Evolutionary conservation across 2,888 invertebrate genomes (phyloP).

Genomic region (Meiosimyza decipiens): DNA sequence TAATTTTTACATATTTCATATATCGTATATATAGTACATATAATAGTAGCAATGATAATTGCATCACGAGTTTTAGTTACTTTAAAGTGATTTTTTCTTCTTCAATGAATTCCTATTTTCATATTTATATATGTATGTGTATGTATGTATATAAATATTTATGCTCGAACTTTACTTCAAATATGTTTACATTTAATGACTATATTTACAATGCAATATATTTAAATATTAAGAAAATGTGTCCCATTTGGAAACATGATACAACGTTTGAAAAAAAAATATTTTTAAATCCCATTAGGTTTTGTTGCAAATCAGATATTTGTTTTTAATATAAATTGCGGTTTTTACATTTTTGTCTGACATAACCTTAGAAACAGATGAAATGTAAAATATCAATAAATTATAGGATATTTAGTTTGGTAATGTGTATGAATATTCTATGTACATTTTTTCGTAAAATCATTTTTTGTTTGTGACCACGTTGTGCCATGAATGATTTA

Average conservation of each 20-base stretch:
- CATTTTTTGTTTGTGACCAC: constrained; percentile 12
- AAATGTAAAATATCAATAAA: background rate
- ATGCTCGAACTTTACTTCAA: constrained; percentile 34
- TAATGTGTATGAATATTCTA: background rate
- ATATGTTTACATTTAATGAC: constrained; percentile 32
- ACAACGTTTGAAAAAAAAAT: too few relatives aligned
- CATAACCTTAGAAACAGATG: too few relatives aligned
- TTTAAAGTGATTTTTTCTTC: constrained; percentile 28
- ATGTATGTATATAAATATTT: constrained; percentile 39
- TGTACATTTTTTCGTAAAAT: constrained; percentile 17
- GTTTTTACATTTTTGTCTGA: too few relatives aligned
- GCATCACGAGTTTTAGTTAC: background rate
- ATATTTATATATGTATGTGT: constrained; percentile 40
- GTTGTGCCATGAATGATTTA: too few relatives aligned
- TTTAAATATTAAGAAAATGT: background rate
- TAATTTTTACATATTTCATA: background rate
- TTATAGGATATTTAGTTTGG: constrained; percentile 15
- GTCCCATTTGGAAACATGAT: too few relatives aligned
- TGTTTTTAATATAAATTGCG: too few relatives aligned
- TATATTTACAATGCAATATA: background rate
- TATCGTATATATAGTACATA: background rate
- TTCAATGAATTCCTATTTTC: constrained; percentile 22
- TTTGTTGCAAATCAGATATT: background rate
- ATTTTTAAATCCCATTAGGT: too few relatives aligned
- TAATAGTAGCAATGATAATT: background rate